phyloP scores from a whole-genome alignment of 2,888 invertebrate genomes.

The Cepaea hortensis region DNA sequence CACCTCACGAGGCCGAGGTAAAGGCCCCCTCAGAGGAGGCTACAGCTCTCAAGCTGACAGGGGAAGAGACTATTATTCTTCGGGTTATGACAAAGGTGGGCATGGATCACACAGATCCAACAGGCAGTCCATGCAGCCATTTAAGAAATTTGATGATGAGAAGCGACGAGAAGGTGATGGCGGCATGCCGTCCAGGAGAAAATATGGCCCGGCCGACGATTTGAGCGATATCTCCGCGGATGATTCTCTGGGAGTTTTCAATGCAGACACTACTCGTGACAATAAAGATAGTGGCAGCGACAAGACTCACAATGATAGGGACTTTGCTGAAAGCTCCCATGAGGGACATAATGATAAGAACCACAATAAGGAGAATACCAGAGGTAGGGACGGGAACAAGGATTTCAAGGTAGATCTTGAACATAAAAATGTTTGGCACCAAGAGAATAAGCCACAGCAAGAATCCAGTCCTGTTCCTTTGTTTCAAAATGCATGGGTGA shows the following conservation, averaged over 20 bases:
- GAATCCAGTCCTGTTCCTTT: slow-evolving; percentile 13
- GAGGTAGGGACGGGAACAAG: slow-evolving; percentile 11
- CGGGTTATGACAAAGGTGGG: slow-evolving; percentile 43
- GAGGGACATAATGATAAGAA: slow-evolving; percentile 12
- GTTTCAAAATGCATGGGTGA: slow-evolving; percentile 41
- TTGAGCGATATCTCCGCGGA: slow-evolving; percentile 70
- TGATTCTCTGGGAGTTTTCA: slow-evolving; percentile 72
- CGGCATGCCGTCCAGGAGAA: slow-evolving; percentile 22
- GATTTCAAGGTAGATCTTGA: slow-evolving; percentile 10
- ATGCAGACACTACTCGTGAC: slow-evolving; percentile 51
- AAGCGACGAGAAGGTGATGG: slow-evolving; percentile 48
- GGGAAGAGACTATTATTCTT: slow-evolving; percentile 50
- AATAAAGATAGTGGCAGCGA: slow-evolving; percentile 49
- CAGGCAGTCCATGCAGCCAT: slow-evolving; percentile 16
- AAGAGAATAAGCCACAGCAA: slow-evolving; percentile 7
- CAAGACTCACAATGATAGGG: slow-evolving; percentile 34
- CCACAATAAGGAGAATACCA: neutral
- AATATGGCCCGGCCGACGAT: slow-evolving; percentile 59
- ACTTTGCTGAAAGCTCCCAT: slow-evolving; percentile 39
- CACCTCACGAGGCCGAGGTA: slow-evolving; percentile 59
- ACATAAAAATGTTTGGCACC: slow-evolving; percentile 28
- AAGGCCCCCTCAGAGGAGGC: slow-evolving; percentile 53
- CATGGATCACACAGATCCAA: slow-evolving; percentile 25
- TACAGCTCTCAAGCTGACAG: slow-evolving; percentile 48
- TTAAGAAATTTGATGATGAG: slow-evolving; percentile 37